Conservation (phyloP, 1,140 invertebrate genomes). For the Formica exsecta region DNA sequence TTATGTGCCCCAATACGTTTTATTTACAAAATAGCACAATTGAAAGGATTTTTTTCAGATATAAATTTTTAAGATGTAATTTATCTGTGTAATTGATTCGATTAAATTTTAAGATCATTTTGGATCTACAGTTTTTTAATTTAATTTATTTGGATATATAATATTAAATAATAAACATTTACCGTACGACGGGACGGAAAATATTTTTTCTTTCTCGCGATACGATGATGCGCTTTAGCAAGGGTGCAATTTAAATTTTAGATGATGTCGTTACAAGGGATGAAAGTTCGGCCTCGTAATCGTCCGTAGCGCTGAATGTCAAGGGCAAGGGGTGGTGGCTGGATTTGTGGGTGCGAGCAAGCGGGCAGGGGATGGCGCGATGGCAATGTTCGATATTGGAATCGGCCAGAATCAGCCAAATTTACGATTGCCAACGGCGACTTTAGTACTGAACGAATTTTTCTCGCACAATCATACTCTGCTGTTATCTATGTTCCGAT, state of each 20-base stretch:
- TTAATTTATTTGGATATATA: background rate
- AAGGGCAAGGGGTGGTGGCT: conserved; percentile 74
- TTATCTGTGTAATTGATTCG: background rate
- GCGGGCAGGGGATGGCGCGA: conserved; percentile 29
- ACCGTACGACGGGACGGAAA: background rate
- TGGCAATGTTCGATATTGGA: conserved; percentile 73
- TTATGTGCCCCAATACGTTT: background rate
- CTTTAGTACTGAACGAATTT: conserved; percentile 30
- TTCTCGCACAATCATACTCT: conserved; percentile 41
- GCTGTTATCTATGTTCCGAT: background rate
- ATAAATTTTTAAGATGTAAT: background rate
- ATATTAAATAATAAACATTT: conserved; percentile 10
- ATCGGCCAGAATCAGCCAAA: conserved; percentile 63
- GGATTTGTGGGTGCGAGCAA: conserved; percentile 33
- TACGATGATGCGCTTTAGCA: conserved; percentile 36
- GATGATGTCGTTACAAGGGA: conserved; percentile 46
- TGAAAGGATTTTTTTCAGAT: background rate
- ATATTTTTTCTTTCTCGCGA: conserved; percentile 36
- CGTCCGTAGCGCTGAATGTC: conserved; percentile 72
- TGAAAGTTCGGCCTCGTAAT: conserved; percentile 62
- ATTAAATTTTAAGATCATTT: background rate
- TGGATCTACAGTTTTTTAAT: background rate
- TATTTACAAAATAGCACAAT: background rate
- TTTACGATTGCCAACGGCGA: conserved; percentile 62
- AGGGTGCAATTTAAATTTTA: conserved; percentile 56